A percentile compares a stretch with the other conserved stretches of the same genome.
phyloP scores from a whole-genome alignment of 2,113 vertebrate species.

The Catagonus wagneri region DNA sequence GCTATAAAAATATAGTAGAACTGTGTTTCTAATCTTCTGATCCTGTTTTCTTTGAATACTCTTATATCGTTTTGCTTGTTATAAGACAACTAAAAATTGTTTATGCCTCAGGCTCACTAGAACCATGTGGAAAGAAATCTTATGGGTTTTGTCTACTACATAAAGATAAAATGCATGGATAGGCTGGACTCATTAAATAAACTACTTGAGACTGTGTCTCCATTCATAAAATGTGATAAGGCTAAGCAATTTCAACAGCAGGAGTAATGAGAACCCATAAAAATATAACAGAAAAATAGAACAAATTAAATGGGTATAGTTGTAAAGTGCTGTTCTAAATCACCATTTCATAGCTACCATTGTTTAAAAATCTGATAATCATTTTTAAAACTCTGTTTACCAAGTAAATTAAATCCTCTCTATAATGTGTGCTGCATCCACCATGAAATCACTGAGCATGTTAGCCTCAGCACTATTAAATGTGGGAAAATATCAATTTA shows the following conservation, averaged over 20 bases:
- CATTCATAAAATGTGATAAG: constrained; percentile 66
- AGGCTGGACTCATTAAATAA: constrained; percentile 68
- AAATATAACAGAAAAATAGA: constrained; percentile 56
- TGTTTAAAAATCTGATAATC: constrained; percentile 58
- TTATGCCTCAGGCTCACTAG: constrained; percentile 38
- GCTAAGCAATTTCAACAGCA: constrained; percentile 45
- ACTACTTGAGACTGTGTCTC: constrained; percentile 47
- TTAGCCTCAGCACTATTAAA: neutral
- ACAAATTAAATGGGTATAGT: constrained; percentile 31
- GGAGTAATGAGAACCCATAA: constrained; percentile 48
- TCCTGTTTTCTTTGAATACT: constrained; percentile 33
- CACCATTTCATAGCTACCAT: neutral
- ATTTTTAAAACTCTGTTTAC: constrained; percentile 31
- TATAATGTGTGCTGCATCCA: neutral
- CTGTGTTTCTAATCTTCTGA: constrained; percentile 30
- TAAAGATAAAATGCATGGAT: constrained; percentile 52
- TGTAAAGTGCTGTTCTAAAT: constrained; percentile 51
- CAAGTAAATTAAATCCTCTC: constrained; percentile 1
- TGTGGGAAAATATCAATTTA: neutral
- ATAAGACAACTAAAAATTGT: constrained; percentile 11
- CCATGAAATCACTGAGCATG: neutral
- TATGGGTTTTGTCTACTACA: constrained; percentile 24
- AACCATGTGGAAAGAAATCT: constrained; percentile 31
- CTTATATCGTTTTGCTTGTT: constrained; percentile 27
- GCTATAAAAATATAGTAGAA: constrained; percentile 27